Evolutionary conservation across 1,140 invertebrate genomes (phyloP).

Genomic region (Choristoneura fumiferana): DNA sequence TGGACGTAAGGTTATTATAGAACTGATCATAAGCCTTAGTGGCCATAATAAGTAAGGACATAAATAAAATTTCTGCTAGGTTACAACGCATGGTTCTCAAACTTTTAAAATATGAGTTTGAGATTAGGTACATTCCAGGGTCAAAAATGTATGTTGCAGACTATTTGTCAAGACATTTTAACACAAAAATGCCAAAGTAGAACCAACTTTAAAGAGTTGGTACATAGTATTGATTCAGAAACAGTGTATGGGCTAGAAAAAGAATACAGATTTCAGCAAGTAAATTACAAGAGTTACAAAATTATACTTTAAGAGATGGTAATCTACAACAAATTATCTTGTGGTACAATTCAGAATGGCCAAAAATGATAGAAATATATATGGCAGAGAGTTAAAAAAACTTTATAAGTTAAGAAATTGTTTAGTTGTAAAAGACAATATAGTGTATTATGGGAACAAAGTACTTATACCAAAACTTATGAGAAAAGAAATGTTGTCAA

Average conservation of each 20-base stretch:
- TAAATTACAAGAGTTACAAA: not conserved
- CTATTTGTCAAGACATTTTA: not conserved
- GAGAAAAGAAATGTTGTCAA: not conserved
- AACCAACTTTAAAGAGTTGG: not conserved
- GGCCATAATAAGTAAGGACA: not conserved
- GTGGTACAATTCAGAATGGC: not conserved
- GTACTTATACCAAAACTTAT: not conserved
- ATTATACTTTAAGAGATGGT: not conserved
- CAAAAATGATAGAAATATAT: constrained; percentile 1
- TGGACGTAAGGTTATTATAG: not conserved
- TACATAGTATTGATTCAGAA: not conserved
- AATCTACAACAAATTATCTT: not conserved
- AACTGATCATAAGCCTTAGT: not conserved
- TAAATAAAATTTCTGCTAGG: not conserved
- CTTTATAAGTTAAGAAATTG: not conserved
- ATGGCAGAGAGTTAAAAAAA: not conserved
- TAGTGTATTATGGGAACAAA: not conserved
- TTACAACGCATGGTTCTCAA: not conserved
- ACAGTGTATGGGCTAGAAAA: not conserved
- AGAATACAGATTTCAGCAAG: not conserved
- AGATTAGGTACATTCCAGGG: not conserved
- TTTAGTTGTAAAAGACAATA: not conserved
- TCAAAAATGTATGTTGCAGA: not conserved
- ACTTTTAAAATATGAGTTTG: constrained; percentile 1
- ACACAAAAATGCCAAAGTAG: not conserved